Percentiles rank a stretch among this genome's conserved stretches.
Conservation (phyloP, 1,140 invertebrate species). For the Charaxes varanes region DNA sequence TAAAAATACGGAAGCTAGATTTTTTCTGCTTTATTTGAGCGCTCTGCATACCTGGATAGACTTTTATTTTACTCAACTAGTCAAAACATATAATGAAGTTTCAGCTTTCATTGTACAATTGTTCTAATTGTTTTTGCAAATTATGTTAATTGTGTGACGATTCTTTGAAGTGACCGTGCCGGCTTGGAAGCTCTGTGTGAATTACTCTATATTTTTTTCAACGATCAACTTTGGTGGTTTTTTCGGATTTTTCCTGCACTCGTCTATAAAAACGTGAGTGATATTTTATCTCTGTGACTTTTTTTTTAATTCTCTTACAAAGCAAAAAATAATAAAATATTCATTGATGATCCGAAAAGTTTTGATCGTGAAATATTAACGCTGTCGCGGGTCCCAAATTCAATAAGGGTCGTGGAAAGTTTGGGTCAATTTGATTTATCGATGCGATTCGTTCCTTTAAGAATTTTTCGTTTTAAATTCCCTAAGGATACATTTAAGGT, state of each 20-base stretch:
- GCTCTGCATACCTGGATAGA: too few relatives aligned
- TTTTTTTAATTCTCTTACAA: not conserved
- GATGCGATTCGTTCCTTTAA: not conserved
- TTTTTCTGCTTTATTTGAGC: too few relatives aligned
- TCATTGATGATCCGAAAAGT: slow-evolving; percentile 3
- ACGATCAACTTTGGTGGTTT: slow-evolving; percentile 16
- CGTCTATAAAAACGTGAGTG: slow-evolving; percentile 17
- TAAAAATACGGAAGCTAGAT: too few relatives aligned
- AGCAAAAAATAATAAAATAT: not conserved
- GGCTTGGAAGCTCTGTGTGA: too few relatives aligned
- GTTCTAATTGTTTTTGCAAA: too few relatives aligned
- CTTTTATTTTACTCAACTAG: too few relatives aligned
- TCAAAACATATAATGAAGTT: too few relatives aligned
- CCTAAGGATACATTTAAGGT: too few relatives aligned
- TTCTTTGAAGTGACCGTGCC: too few relatives aligned
- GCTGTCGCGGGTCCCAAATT: slow-evolving; percentile 2
- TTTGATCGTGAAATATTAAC: slow-evolving; percentile 2
- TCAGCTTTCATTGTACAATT: too few relatives aligned
- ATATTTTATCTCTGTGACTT: not conserved
- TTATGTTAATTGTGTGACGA: too few relatives aligned
- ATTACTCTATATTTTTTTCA: too few relatives aligned
- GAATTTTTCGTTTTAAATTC: not conserved
- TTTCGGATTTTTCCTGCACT: slow-evolving; percentile 19
- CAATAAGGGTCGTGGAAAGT: slow-evolving; percentile 5
- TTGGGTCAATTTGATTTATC: not conserved